Percentiles rank a stretch among this genome's conserved stretches.
Evolutionary conservation across 2,888 invertebrate species (phyloP).

Genomic region (Biston betularia): DNA sequence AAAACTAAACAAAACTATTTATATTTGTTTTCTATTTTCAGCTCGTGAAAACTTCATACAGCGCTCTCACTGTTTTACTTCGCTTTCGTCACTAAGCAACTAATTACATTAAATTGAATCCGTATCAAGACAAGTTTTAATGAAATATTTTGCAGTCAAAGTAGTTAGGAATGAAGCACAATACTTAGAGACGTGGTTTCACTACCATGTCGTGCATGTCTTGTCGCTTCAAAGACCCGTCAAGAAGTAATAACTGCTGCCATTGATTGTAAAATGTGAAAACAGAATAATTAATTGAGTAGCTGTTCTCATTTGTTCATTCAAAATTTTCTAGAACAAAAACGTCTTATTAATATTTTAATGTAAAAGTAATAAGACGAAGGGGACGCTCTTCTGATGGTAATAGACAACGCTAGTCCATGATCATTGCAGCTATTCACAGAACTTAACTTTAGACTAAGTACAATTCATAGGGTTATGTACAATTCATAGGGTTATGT

Average conservation of each 20-base stretch:
- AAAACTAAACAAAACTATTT: too few relatives aligned
- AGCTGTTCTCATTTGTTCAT: constrained; percentile 18
- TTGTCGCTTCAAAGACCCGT: constrained; percentile 26
- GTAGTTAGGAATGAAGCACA: not conserved
- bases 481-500: too few relatives aligned
- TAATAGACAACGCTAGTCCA: too few relatives aligned
- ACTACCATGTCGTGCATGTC: constrained; percentile 14
- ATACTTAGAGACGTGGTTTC: constrained; percentile 6
- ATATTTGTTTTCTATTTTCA: constrained; percentile 50
- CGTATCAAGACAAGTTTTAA: too few relatives aligned
- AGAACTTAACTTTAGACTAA: too few relatives aligned
- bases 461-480: too few relatives aligned
- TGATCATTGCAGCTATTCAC: too few relatives aligned
- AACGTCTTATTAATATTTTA: too few relatives aligned
- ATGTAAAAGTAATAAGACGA: too few relatives aligned
- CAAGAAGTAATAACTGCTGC: not conserved
- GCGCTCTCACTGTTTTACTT: constrained; percentile 73
- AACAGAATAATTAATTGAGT: constrained; percentile 33
- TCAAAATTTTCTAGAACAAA: too few relatives aligned
- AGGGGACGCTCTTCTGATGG: too few relatives aligned
- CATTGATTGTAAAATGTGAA: constrained; percentile 11
- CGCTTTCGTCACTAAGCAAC: constrained; percentile 51
- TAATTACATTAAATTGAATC: not conserved
- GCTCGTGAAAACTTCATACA: constrained; percentile 79
- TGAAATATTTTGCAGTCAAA: not conserved